Conservation (phyloP, 1,140 invertebrate species). For the Musca domestica region DNA sequence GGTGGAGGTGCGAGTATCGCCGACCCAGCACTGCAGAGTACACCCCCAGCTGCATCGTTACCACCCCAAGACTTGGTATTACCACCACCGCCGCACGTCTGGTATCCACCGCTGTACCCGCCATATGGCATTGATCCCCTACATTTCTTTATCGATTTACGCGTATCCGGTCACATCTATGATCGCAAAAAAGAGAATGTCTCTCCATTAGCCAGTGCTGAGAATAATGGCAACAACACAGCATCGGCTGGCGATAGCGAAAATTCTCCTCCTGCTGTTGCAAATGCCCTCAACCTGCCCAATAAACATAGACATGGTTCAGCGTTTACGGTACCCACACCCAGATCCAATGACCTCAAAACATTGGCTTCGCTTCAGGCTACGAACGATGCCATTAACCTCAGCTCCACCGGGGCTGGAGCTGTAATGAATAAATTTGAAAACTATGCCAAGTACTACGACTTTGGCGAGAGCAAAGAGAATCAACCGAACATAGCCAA, state of each 20-base stretch:
- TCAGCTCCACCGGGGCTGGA: constrained; percentile 12
- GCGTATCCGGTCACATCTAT: constrained; percentile 77
- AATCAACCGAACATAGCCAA: constrained; percentile 45
- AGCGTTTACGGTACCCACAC: constrained; percentile 65
- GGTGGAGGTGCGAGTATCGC: constrained; percentile 26
- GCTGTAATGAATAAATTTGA: constrained; percentile 40
- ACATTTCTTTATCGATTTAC: constrained; percentile 77
- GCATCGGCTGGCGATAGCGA: constrained; percentile 20
- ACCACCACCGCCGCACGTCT: constrained; percentile 66
- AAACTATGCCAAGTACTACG: constrained; percentile 52
- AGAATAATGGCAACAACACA: constrained; percentile 37
- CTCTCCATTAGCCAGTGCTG: constrained; percentile 42
- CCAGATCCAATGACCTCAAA: constrained; percentile 43
- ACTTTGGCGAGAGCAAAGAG: constrained; percentile 49
- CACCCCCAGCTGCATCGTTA: constrained; percentile 47
- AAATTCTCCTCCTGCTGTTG: constrained; percentile 31
- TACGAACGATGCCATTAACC: constrained; percentile 24
- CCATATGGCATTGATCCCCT: constrained; percentile 76
- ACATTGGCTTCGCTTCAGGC: constrained; percentile 25
- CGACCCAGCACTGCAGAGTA: constrained; percentile 45
- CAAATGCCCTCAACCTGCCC: constrained; percentile 38
- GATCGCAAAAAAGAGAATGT: constrained; percentile 64
- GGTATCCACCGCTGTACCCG: constrained; percentile 71
- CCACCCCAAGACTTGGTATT: constrained; percentile 59
- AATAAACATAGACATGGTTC: constrained; percentile 61